Evolutionary conservation across 2,888 invertebrate species (phyloP).

Genomic region (Orthosia cruda): DNA sequence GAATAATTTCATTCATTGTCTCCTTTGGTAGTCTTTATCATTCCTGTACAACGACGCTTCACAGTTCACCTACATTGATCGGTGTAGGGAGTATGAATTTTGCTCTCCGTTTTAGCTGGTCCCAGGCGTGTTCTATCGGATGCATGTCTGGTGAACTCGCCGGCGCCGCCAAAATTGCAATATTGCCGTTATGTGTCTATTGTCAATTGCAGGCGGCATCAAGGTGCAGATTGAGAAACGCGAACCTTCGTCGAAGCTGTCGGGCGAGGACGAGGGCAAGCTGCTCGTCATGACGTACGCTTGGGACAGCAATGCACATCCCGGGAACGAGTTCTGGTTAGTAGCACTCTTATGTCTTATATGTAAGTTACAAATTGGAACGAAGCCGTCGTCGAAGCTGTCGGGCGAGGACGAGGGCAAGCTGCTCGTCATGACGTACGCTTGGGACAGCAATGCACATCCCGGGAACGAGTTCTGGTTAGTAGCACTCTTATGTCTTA

Average conservation of each 20-base stretch:
- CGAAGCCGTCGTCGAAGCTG: constrained; percentile 84
- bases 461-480: constrained; percentile 95
- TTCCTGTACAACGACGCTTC: no score
- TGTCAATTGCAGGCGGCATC: constrained; percentile 84
- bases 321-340: constrained; percentile 95
- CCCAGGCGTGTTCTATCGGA: no score
- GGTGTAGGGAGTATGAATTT: no score
- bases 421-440: constrained; percentile 93
- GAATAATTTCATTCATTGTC: no score
- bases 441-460: constrained; percentile 94
- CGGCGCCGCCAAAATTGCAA: no score
- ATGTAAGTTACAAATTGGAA: neutral
- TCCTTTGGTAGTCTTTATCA: no score
- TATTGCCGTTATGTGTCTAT: no score
- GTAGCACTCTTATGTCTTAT: constrained; percentile 25
- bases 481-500: constrained; percentile 36
- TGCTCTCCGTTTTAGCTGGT: no score
- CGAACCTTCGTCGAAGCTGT: constrained; percentile 91
- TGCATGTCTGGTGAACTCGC: no score
- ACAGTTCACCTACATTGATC: no score
- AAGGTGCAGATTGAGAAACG: constrained; percentile 90
- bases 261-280: constrained; percentile 86
- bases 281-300: constrained; percentile 93
- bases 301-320: constrained; percentile 94
- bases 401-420: constrained; percentile 86